Evolutionary conservation across 2,113 vertebrate genomes (phyloP), one percentile per base, ranked within the genome.

Genomic region (Tricholaema leucomelas): DNA sequence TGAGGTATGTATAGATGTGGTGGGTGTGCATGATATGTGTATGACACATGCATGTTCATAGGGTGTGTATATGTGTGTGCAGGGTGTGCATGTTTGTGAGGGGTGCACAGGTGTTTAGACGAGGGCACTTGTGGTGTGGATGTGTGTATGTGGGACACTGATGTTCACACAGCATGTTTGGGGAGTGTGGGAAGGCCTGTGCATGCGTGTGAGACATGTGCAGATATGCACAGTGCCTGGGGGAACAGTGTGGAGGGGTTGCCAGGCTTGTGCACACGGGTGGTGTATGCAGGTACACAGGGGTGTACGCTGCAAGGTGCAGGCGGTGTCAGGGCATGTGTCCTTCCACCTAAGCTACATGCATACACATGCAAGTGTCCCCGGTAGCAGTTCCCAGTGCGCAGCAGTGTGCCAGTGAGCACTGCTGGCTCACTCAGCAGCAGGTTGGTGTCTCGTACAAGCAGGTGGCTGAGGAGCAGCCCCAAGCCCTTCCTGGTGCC

Each of bases 401-500:
- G 4, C 66, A 46, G 66, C 8, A 2, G 63, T 5, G 38, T 16
- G 38, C 48, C 2, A 0, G n/a, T 21, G 31, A 75, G 61, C 76
- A 25, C 67, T 2, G 3, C 69, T 5, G 18, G 35, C 73, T 85
- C 59, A 1, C n/a, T 79, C 0, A 0, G 35, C 86, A 64, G 85
- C 6, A 5, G 19, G 54, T 5, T 85, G 44, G 44, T 0, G 0
- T 87, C 65, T 42, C 18, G 2, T 69, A 64, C 1, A 2, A 91
- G 58, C 85, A 71, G 79, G 82, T 67, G 83, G 60, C 77, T 67
- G 55, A 18, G 72, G 79, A 82, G 9, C 33, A 90, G 63, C 88
- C 42, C 65, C 2, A 6, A 85, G 77, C 71, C 13, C 84, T 94
- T 91, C 91, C 87, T 81, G 71, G 81, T 92, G 92, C 91, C 91